Evolutionary conservation across 2,888 invertebrate species (phyloP).

Genomic region (Caenorhabditis wallacei): DNA sequence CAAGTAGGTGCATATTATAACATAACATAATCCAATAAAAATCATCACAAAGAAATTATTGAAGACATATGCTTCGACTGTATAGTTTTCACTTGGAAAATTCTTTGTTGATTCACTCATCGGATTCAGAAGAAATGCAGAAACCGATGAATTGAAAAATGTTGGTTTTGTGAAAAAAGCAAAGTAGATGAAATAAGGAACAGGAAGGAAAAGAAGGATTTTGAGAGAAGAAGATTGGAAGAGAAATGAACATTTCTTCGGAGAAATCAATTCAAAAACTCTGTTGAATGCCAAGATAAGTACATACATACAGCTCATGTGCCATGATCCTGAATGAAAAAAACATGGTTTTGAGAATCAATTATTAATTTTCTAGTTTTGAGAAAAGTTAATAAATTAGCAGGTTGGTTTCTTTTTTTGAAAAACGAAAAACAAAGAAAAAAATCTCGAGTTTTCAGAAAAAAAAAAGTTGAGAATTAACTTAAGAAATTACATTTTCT

Average conservation of each 20-base stretch:
- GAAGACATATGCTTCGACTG: constrained; percentile 64
- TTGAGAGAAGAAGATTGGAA: constrained; percentile 32
- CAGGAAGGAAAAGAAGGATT: constrained; percentile 45
- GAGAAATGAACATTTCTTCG: constrained; percentile 44
- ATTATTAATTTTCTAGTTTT: no score
- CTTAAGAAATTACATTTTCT: no score
- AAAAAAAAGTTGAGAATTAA: no score
- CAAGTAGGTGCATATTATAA: constrained; percentile 56
- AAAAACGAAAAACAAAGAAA: no score
- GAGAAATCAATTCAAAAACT: constrained; percentile 53
- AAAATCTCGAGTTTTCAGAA: no score
- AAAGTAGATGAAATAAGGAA: constrained; percentile 65
- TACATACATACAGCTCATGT: constrained; percentile 66
- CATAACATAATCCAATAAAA: constrained; percentile 55
- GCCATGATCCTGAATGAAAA: constrained; percentile 67
- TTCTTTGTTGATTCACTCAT: constrained; percentile 57
- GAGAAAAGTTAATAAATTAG: no score
- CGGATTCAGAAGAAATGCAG: constrained; percentile 66
- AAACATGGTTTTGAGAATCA: no score
- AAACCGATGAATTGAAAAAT: constrained; percentile 58
- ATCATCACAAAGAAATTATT: constrained; percentile 66
- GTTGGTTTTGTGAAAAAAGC: constrained; percentile 69
- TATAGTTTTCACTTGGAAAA: constrained; percentile 55
- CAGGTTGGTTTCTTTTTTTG: no score
- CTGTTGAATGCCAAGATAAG: constrained; percentile 65